Conservation (phyloP, 2,113 vertebrate species). For the Brachionichthys hirsutus region DNA sequence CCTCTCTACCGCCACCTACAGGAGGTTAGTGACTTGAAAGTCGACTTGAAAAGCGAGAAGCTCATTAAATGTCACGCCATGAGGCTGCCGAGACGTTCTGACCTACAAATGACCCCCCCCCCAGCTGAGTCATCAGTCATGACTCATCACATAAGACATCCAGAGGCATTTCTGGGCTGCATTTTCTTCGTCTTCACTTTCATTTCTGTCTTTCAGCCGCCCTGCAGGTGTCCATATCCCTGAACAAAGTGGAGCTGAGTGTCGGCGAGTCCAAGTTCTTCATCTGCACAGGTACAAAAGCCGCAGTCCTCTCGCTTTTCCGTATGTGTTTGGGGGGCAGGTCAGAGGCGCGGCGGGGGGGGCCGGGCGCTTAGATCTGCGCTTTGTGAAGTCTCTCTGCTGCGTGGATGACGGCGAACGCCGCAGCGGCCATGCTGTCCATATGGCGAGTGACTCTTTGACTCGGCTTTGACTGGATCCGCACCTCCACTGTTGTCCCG, state of each 20-base stretch:
- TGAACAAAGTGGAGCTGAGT: conserved; percentile 97
- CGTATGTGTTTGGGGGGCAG: conserved; percentile 17
- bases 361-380: not conserved
- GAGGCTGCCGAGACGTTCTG: conserved; percentile 1
- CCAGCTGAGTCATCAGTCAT: conserved; percentile 38
- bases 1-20: conserved; percentile 62
- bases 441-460: conserved; percentile 43
- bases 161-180: conserved; percentile 6
- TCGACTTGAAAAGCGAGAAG: too few relatives aligned
- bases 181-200: not conserved
- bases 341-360: conserved; percentile 6
- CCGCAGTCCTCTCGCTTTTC: not conserved
- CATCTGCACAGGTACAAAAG: conserved; percentile 91
- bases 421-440: conserved; percentile 16
- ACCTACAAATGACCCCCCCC: conserved; percentile 42
- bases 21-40: conserved; percentile 25
- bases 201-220: conserved; percentile 76
- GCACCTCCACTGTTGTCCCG: not conserved
- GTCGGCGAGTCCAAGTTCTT: conserved; percentile 99
- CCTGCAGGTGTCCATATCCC: conserved; percentile 96
- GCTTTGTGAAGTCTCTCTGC: conserved; percentile 5
- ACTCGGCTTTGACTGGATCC: conserved; percentile 7
- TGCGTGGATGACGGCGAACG: conserved; percentile 4
- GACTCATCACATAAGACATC: conserved; percentile 44
- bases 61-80: conserved; percentile 38